Conservation (phyloP, 2,888 invertebrate species). For the Caenorhabditis plicata region DNA sequence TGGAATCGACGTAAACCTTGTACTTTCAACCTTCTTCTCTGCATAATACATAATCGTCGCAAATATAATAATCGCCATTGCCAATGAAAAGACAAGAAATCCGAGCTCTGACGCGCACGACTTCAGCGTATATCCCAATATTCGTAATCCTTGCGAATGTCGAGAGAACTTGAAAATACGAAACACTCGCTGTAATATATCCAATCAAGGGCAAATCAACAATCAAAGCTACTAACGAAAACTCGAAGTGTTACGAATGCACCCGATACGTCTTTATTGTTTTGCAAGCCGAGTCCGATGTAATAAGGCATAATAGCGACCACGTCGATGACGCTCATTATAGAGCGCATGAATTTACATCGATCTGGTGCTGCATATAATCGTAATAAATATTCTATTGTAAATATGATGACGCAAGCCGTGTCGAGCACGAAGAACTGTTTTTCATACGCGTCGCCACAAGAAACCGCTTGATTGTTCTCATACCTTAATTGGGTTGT, state of each 20-base stretch:
- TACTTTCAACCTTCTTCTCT: conserved; percentile 87
- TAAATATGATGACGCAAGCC: conserved; percentile 99
- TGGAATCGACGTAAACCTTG: conserved; percentile 98
- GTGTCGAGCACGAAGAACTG: conserved; percentile 90
- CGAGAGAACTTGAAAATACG: conserved; percentile 99
- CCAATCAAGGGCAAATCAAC: not conserved
- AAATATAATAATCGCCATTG: conserved; percentile 99
- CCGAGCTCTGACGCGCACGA: conserved; percentile 73
- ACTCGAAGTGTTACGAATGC: conserved; percentile 98
- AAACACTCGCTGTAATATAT: conserved; percentile 78
- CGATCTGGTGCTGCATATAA: conserved; percentile 93
- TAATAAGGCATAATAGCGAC: conserved; percentile 99
- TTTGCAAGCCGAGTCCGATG: conserved; percentile 85
- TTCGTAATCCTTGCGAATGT: conserved; percentile 96
- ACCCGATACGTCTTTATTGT: conserved; percentile 76
- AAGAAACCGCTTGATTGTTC: conserved; percentile 71
- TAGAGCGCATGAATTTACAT: conserved; percentile 72
- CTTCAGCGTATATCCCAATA: conserved; percentile 97
- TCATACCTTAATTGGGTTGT: conserved; percentile 25
- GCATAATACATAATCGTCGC: conserved; percentile 99
- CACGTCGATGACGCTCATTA: conserved; percentile 99
- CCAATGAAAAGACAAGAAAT: conserved; percentile 96
- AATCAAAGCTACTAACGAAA: conserved; percentile 71
- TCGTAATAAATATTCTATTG: conserved; percentile 87
- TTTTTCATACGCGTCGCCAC: conserved; percentile 90